Conservation (phyloP, 1,140 invertebrate genomes). For the Homarus americanus region DNA sequence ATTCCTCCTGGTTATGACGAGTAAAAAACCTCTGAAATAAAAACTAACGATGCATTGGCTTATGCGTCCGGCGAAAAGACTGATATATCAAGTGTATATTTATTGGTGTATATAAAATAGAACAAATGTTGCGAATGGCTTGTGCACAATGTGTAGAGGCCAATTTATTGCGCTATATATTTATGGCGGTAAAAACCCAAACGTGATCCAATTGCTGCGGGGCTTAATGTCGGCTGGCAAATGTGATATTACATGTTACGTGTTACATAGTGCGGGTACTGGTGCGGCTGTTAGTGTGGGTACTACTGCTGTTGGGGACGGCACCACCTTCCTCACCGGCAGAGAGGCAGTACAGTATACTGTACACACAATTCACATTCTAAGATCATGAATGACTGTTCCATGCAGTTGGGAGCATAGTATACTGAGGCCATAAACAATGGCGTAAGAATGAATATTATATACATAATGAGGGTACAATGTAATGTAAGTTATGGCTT, state of each 20-base stretch:
- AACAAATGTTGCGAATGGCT: slow-evolving; percentile 64
- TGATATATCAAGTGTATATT: slow-evolving; percentile 63
- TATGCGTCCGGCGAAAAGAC: slow-evolving; percentile 35
- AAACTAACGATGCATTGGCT: neutral
- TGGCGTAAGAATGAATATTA: too few relatives aligned
- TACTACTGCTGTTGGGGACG: too few relatives aligned
- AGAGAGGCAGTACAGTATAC: too few relatives aligned
- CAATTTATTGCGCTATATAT: slow-evolving; percentile 62
- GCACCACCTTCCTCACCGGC: too few relatives aligned
- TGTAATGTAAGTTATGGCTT: too few relatives aligned
- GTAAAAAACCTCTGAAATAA: neutral
- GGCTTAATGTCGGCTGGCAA: slow-evolving; percentile 59
- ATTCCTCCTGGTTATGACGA: neutral
- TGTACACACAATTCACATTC: too few relatives aligned
- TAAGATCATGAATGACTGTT: too few relatives aligned
- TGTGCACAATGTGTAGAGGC: slow-evolving; percentile 53
- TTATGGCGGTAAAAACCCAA: slow-evolving; percentile 52
- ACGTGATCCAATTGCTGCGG: slow-evolving; percentile 59
- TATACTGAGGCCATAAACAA: too few relatives aligned
- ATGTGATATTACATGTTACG: slow-evolving; percentile 26
- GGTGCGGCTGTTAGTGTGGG: too few relatives aligned
- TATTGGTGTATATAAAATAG: slow-evolving; percentile 64
- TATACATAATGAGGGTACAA: too few relatives aligned
- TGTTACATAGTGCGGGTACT: too few relatives aligned
- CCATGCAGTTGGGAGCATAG: too few relatives aligned